Evolutionary conservation across 2,113 vertebrate genomes (phyloP).

Genomic region (Panthera uncia): DNA sequence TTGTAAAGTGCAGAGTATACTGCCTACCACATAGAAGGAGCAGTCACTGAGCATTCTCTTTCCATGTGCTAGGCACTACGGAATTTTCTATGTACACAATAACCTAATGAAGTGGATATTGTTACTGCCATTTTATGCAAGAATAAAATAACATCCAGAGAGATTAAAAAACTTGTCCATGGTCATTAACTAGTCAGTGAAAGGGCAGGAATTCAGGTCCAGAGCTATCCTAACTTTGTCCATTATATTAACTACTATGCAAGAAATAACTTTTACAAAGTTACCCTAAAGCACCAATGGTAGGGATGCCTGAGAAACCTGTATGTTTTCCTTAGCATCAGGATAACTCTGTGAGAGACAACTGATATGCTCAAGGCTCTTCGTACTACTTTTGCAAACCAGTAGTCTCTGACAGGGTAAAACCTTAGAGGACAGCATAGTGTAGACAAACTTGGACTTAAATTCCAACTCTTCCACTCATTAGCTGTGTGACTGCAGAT

Average conservation of each 20-base stretch:
- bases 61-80: accelerated
- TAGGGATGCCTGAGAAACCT: background rate
- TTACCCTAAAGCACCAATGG: background rate
- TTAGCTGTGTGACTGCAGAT: background rate
- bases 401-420: background rate
- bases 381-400: background rate
- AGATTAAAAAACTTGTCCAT: background rate
- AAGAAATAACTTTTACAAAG: background rate
- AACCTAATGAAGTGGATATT: too few relatives aligned
- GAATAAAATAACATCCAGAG: background rate
- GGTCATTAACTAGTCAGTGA: background rate
- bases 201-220: background rate
- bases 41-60: background rate
- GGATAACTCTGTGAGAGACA: background rate
- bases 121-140: background rate
- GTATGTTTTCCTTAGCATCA: background rate
- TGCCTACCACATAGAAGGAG: background rate
- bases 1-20: accelerated
- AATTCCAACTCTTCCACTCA: background rate
- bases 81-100: accelerated
- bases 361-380: background rate
- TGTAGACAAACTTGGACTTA: background rate
- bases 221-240: background rate
- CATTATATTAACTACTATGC: background rate
- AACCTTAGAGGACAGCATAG: background rate